Conservation (phyloP, 2,113 vertebrate genomes). For the Dipodomys stephensi region DNA sequence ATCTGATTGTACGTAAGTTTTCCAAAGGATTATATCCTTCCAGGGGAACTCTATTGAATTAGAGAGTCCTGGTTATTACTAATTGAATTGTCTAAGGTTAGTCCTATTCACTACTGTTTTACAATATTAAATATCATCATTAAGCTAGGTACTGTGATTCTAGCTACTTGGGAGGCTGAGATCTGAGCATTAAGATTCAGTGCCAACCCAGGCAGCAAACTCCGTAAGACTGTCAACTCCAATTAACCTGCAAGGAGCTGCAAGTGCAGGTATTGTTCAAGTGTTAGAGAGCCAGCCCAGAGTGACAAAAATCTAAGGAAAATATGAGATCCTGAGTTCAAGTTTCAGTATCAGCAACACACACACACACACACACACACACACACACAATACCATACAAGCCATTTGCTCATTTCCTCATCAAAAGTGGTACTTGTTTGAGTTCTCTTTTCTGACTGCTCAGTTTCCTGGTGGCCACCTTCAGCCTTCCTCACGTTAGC, state of each 20-base stretch:
- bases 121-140: neutral
- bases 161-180: too few relatives aligned
- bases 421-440: neutral
- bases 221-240: too few relatives aligned
- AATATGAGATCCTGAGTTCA: too few relatives aligned
- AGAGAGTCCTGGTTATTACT: neutral
- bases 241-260: too few relatives aligned
- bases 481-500: neutral
- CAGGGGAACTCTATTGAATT: neutral
- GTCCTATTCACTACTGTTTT: neutral
- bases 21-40: neutral
- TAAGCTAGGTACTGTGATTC: neutral
- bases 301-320: too few relatives aligned
- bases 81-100: neutral
- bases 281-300: too few relatives aligned
- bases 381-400: neutral
- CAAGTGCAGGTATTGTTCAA: too few relatives aligned
- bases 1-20: neutral
- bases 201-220: too few relatives aligned
- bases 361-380: too few relatives aligned
- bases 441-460: neutral
- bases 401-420: neutral
- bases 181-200: too few relatives aligned
- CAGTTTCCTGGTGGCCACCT: neutral
- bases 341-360: too few relatives aligned